phyloP scores from a whole-genome alignment of 2,113 vertebrate species.

The Nicator chloris region DNA sequence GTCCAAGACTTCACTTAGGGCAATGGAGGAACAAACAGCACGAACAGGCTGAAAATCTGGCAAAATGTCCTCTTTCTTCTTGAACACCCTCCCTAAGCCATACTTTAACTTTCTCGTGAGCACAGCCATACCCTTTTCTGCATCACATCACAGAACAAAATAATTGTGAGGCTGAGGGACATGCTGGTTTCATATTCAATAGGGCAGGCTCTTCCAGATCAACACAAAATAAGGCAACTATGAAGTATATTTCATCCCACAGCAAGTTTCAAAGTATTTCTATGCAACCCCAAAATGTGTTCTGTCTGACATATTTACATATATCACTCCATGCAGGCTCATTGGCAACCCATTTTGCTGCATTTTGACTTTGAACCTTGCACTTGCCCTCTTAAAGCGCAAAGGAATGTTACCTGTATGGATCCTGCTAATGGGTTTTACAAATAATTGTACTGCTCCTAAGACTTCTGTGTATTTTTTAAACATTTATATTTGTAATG shows the following conservation, averaged over 20 bases:
- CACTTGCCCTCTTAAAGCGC: neutral
- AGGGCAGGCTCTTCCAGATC: neutral
- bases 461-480: neutral
- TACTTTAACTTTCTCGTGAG: neutral
- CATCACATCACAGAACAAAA: neutral
- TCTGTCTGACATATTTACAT: neutral
- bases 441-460: neutral
- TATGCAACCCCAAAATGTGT: neutral
- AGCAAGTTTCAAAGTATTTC: neutral
- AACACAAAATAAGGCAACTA: neutral
- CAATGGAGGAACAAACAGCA: neutral
- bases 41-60: rapidly evolving
- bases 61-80: neutral
- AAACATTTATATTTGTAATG: neutral
- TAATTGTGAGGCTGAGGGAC: neutral
- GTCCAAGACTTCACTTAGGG: neutral
- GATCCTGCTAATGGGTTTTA: neutral
- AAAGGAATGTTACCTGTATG: neutral
- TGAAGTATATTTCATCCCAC: neutral
- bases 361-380: neutral
- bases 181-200: neutral
- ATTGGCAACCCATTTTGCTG: neutral
- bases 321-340: neutral
- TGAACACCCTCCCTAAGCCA: neutral
- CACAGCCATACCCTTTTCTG: neutral